phyloP scores from a whole-genome alignment of 1,140 invertebrate species.

The Galleria mellonella region DNA sequence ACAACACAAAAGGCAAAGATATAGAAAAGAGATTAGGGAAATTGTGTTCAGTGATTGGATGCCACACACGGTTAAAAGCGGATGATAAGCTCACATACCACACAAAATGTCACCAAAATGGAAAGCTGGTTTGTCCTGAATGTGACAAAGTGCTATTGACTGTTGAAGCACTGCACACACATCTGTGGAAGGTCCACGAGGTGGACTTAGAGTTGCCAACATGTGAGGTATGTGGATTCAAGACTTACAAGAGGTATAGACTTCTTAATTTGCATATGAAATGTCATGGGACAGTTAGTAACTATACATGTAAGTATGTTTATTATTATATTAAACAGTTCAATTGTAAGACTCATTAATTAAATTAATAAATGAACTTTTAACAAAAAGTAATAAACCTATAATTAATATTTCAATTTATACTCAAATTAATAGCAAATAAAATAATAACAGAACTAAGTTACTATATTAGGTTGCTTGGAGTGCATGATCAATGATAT shows the following conservation, averaged over 20 bases:
- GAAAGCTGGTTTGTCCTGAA: conserved; percentile 80
- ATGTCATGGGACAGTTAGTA: conserved; percentile 79
- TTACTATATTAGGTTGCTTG: too few relatives aligned
- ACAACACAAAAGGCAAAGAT: conserved; percentile 3
- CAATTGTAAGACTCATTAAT: too few relatives aligned
- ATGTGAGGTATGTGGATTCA: conserved; percentile 80
- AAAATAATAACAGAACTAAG: too few relatives aligned
- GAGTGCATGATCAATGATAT: too few relatives aligned
- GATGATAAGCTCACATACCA: conserved; percentile 72
- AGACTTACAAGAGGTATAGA: conserved; percentile 78
- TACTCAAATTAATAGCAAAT: too few relatives aligned
- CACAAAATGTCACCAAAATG: conserved; percentile 77
- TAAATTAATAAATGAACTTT: too few relatives aligned
- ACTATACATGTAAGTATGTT: conserved; percentile 57
- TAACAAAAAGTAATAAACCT: too few relatives aligned
- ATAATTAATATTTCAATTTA: too few relatives aligned
- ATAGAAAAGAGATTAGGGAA: conserved; percentile 15
- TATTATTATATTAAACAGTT: too few relatives aligned
- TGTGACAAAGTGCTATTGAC: conserved; percentile 73
- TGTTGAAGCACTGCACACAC: conserved; percentile 80
- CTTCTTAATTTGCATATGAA: conserved; percentile 81
- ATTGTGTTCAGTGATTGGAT: conserved; percentile 44
- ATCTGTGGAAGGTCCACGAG: conserved; percentile 84
- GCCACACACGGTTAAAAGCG: conserved; percentile 46
- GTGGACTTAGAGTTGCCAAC: conserved; percentile 85